A percentile compares a stretch with the other conserved stretches of the same genome.
Evolutionary conservation across 2,113 vertebrate species (phyloP).

Genomic region (Gila orcuttii): DNA sequence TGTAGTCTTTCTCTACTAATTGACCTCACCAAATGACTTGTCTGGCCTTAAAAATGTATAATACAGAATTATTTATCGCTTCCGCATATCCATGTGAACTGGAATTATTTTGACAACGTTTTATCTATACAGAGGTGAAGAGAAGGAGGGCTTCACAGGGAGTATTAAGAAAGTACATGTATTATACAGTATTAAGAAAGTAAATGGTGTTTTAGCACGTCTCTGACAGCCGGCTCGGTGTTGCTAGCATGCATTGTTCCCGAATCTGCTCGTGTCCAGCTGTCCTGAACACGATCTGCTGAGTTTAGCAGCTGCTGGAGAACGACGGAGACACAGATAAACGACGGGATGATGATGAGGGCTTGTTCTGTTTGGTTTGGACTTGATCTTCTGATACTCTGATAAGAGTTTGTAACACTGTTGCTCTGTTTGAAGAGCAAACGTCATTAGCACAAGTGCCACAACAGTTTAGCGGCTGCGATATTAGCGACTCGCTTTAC

Average conservation of each 20-base stretch:
- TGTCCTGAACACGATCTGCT: slow-evolving; percentile 61
- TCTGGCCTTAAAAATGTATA: too few relatives aligned
- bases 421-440: not conserved
- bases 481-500: not conserved
- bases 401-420: not conserved
- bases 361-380: slow-evolving; percentile 18
- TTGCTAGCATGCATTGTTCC: slow-evolving; percentile 68
- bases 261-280: slow-evolving; percentile 70
- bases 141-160: too few relatives aligned
- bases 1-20: too few relatives aligned
- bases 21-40: too few relatives aligned
- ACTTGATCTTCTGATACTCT: not conserved
- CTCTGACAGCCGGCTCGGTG: slow-evolving; percentile 54
- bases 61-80: too few relatives aligned
- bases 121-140: too few relatives aligned
- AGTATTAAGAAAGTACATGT: too few relatives aligned
- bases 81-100: too few relatives aligned
- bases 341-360: not conserved
- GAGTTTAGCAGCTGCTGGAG: slow-evolving; percentile 62
- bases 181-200: too few relatives aligned
- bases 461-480: not conserved
- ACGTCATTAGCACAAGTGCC: not conserved
- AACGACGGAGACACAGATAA: not conserved
- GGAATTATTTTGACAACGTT: too few relatives aligned
- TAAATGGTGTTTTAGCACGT: not conserved